These are phyloP conservation scores for Daphoenositta chrysoptera DNA, from an alignment of 2,113 vertebrate genomes.

Conservation along the genomic window DNA sequence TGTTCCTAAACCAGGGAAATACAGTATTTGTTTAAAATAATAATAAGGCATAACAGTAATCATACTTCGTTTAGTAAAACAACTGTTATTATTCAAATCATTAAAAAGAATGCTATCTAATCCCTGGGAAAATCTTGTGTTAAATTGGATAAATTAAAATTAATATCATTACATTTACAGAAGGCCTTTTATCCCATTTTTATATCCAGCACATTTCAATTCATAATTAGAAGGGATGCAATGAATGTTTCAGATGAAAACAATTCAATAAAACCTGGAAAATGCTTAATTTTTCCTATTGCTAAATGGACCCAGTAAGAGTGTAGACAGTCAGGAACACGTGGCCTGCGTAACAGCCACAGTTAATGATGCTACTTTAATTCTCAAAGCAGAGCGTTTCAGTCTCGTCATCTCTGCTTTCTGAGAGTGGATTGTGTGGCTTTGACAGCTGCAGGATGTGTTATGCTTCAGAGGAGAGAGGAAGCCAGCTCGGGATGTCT, in stretches of 20 bases:
- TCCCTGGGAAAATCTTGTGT: slow-evolving; percentile 36
- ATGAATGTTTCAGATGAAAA: background rate
- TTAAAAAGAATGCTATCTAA: slow-evolving; percentile 54
- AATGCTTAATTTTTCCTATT: background rate
- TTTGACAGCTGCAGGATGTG: background rate
- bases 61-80: slow-evolving; percentile 52
- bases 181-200: background rate
- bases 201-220: background rate
- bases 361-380: background rate
- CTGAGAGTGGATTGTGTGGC: background rate
- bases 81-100: slow-evolving; percentile 45
- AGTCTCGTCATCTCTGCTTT: background rate
- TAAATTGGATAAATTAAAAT: background rate
- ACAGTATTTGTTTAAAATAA: background rate
- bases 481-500: background rate
- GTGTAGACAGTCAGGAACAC: background rate
- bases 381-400: background rate
- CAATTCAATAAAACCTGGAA: background rate
- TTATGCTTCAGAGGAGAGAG: background rate
- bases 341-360: background rate
- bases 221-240: background rate
- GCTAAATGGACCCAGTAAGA: background rate
- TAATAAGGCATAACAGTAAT: slow-evolving; percentile 29
- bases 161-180: background rate
- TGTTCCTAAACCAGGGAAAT: slow-evolving; percentile 1